These are phyloP conservation scores for Sinotaia quadrata DNA, from an alignment of 2,888 invertebrate genomes.

Conservation along the genomic window DNA sequence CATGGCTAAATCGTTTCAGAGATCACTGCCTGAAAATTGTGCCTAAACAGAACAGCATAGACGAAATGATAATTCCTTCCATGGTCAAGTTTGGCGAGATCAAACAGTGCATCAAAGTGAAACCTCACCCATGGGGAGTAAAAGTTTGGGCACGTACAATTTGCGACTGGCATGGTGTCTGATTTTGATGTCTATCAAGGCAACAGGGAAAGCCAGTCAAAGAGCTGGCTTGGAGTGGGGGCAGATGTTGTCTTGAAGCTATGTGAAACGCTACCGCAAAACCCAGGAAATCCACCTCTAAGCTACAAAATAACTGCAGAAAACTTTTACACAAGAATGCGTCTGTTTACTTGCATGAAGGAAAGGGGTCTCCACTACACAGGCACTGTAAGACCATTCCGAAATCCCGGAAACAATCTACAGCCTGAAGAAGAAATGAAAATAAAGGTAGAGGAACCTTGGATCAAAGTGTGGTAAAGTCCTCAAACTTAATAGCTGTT, in stretches of 20 bases:
- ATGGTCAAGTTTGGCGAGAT: constrained; percentile 44
- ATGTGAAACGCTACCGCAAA: neutral
- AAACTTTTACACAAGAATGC: constrained; percentile 16
- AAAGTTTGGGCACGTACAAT: constrained; percentile 28
- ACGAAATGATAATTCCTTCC: constrained; percentile 62
- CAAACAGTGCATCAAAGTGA: constrained; percentile 34
- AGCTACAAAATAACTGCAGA: constrained; percentile 22
- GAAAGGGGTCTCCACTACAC: constrained; percentile 2
- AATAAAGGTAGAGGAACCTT: constrained; percentile 9
- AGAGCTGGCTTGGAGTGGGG: constrained; percentile 15
- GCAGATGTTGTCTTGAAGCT: constrained; percentile 31
- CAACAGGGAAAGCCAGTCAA: neutral
- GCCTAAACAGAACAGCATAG: constrained; percentile 50
- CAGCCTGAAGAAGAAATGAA: neutral
- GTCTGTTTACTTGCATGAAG: constrained; percentile 4
- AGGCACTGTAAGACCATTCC: constrained; percentile 8
- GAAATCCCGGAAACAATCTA: constrained; percentile 1
- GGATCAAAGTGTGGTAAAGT: constrained; percentile 8
- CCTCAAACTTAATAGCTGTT: too few species aligned
- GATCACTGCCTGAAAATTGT: constrained; percentile 43
- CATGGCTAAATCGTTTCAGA: constrained; percentile 33
- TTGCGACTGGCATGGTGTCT: constrained; percentile 26
- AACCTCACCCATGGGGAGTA: constrained; percentile 34
- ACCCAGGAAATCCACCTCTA: neutral
- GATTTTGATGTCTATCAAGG: constrained; percentile 33